A percentile compares a stretch with the other conserved stretches of the same genome.
Conservation (phyloP, 2,888 invertebrate species). For the Agonum fuliginosum region DNA sequence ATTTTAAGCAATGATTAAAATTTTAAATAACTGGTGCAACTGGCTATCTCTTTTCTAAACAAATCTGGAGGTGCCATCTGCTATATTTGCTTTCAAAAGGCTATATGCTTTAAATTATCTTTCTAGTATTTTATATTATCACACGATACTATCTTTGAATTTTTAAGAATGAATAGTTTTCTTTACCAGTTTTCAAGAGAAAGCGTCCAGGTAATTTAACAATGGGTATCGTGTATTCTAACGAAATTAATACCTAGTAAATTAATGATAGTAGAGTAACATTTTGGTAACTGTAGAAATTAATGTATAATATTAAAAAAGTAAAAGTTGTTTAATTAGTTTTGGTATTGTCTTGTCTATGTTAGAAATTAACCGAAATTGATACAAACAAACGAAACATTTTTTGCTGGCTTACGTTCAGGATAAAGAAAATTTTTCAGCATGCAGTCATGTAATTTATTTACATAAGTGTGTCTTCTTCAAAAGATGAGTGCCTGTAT, state of each 20-base stretch:
- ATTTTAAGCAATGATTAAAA: too few species aligned
- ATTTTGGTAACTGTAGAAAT: slow-evolving; percentile 19
- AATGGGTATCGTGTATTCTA: slow-evolving; percentile 33
- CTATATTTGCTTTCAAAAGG: slow-evolving; percentile 6
- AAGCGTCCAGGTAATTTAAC: slow-evolving; percentile 30
- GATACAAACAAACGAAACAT: not conserved
- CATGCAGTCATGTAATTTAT: too few species aligned
- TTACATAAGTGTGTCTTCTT: too few species aligned
- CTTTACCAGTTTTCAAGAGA: slow-evolving; percentile 51
- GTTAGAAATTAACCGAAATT: not conserved
- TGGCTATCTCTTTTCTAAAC: slow-evolving; percentile 23
- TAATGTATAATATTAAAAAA: slow-evolving; percentile 24
- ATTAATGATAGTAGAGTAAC: slow-evolving; percentile 54
- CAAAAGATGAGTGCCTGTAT: too few species aligned
- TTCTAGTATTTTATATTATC: slow-evolving; percentile 7
- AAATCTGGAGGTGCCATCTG: slow-evolving; percentile 5
- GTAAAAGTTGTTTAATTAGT: not conserved
- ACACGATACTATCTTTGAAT: not conserved
- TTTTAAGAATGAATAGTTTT: slow-evolving; percentile 27
- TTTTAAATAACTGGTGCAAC: slow-evolving; percentile 30
- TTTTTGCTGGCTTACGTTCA: too few species aligned
- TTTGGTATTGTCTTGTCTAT: not conserved
- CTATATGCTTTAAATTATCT: slow-evolving; percentile 20
- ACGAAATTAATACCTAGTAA: slow-evolving; percentile 56
- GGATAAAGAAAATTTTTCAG: too few species aligned